phyloP scores from a whole-genome alignment of 2,888 invertebrate species.

The Ophion ellenae region DNA sequence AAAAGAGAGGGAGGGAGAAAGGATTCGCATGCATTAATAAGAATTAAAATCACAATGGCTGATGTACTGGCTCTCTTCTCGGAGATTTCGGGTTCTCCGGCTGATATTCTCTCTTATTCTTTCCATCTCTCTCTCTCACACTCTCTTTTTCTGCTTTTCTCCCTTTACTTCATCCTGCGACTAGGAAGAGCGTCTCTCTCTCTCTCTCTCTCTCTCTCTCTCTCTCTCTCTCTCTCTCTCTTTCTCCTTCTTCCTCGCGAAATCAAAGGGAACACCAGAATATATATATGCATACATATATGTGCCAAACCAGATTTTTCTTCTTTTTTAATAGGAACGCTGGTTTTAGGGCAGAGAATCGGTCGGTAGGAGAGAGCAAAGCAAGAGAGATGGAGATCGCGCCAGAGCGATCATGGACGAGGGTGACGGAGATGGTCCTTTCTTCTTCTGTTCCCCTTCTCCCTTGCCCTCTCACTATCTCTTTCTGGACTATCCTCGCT shows the following conservation, averaged over 20 bases:
- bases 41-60: constrained; percentile 67
- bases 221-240: constrained; percentile 45
- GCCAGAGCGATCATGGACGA: not conserved
- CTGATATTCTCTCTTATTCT: constrained; percentile 47
- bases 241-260: not conserved
- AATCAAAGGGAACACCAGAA: constrained; percentile 58
- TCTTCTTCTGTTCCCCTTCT: constrained; percentile 5
- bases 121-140: constrained; percentile 53
- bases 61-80: constrained; percentile 37
- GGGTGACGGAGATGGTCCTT: constrained; percentile 22
- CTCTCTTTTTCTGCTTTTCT: constrained; percentile 45
- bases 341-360: constrained; percentile 51
- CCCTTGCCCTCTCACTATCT: constrained; percentile 30
- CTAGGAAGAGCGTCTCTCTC: constrained; percentile 38
- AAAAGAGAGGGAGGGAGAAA: constrained; percentile 21
- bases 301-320: constrained; percentile 59
- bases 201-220: constrained; percentile 12
- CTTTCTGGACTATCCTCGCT: constrained; percentile 25
- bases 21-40: constrained; percentile 65
- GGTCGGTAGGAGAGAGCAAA: constrained; percentile 2
- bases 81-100: constrained; percentile 48
- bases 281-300: not conserved
- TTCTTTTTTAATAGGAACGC: constrained; percentile 45
- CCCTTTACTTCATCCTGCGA: constrained; percentile 17
- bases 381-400: not conserved